Evolutionary conservation across 2,113 vertebrate species (phyloP).

Genomic region (Paradoxurus hermaphroditus): DNA sequence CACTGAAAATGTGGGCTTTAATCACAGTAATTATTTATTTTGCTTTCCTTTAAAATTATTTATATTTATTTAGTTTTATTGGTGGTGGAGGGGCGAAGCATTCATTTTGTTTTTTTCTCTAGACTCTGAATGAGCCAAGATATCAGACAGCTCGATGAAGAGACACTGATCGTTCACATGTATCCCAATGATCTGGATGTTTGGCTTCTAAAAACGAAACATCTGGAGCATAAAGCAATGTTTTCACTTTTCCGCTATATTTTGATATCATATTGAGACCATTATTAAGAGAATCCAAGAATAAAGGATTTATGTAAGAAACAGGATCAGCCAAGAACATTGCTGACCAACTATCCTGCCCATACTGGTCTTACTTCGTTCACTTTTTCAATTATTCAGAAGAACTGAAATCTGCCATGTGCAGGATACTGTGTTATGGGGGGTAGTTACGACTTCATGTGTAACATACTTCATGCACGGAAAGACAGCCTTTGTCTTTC

Average conservation of each 20-base stretch:
- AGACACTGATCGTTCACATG: background rate
- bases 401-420: background rate
- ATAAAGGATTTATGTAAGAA: background rate
- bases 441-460: background rate
- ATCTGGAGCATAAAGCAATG: background rate
- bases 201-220: background rate
- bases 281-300: background rate
- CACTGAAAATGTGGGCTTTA: background rate
- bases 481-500: background rate
- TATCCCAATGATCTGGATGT: background rate
- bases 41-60: background rate
- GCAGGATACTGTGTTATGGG: background rate
- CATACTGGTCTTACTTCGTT: background rate
- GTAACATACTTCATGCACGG: background rate
- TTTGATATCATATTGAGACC: background rate
- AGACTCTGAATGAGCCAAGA: background rate
- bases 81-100: background rate
- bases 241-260: background rate
- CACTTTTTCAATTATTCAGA: background rate
- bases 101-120: background rate
- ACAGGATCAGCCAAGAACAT: background rate
- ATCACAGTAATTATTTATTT: conserved; percentile 3
- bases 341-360: background rate
- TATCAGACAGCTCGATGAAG: background rate
- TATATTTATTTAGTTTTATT: background rate